A percentile compares a stretch with the other conserved stretches of the same genome.
phyloP scores from a whole-genome alignment of 2,113 vertebrate species.

The Myotis lucifugus region DNA sequence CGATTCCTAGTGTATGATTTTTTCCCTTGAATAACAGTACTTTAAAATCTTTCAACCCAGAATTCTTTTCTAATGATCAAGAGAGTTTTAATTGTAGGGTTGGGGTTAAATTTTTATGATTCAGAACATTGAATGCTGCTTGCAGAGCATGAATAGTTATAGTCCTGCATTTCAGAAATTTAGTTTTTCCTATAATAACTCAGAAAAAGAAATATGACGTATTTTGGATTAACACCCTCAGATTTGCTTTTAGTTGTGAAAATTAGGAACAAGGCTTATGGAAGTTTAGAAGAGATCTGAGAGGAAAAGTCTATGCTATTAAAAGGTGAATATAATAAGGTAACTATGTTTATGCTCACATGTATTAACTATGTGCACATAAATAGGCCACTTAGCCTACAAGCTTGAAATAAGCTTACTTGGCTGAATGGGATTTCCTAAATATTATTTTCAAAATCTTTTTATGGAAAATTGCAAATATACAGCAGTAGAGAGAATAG shows the following conservation, averaged over 20 bases:
- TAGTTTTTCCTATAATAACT: constrained; percentile 12
- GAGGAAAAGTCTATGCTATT: neutral
- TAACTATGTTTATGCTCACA: neutral
- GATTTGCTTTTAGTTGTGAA: constrained; percentile 16
- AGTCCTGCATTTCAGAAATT: constrained; percentile 42
- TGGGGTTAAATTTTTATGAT: constrained; percentile 34
- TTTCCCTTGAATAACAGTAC: neutral
- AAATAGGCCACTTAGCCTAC: neutral
- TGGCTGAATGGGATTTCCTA: neutral
- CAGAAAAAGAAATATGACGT: constrained; percentile 12
- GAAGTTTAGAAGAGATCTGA: neutral
- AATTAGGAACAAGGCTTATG: neutral
- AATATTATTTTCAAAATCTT: neutral
- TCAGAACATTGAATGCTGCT: neutral
- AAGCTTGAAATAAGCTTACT: neutral
- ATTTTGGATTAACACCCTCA: neutral
- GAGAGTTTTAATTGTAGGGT: neutral
- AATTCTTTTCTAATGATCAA: constrained; percentile 51
- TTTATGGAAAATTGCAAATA: constrained; percentile 10
- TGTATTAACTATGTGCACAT: neutral
- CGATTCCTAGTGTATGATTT: neutral
- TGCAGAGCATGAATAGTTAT: neutral
- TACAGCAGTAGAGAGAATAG: neutral
- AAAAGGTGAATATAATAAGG: neutral
- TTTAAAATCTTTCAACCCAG: constrained; percentile 21